Evolutionary conservation across 2,113 vertebrate genomes (phyloP).

Genomic region (Hydrochoerus hydrochaeris): DNA sequence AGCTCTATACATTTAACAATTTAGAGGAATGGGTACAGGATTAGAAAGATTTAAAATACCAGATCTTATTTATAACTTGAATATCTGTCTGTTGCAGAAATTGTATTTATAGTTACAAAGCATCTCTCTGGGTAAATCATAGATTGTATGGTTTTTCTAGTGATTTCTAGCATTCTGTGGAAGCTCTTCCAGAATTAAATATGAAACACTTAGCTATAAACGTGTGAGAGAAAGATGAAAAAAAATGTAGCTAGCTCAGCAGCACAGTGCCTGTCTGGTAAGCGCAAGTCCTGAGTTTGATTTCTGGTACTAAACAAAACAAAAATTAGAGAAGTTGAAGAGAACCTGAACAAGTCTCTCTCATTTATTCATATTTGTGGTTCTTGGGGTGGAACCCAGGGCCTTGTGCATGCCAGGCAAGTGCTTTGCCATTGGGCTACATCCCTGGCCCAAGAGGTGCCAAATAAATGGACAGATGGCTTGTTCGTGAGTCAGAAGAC

Average conservation of each 20-base stretch:
- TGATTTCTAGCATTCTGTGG: neutral
- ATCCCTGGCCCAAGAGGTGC: neutral
- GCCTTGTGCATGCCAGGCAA: neutral
- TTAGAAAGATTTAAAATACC: neutral
- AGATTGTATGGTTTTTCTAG: neutral
- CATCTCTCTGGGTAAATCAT: neutral
- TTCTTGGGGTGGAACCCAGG: neutral
- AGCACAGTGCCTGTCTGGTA: no score
- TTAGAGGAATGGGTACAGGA: neutral
- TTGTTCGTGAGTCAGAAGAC: neutral
- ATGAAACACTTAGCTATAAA: neutral
- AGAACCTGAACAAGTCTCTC: neutral
- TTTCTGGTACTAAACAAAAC: no score
- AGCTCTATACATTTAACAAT: neutral
- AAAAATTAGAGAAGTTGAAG: neutral
- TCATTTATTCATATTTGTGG: neutral
- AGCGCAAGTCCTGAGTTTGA: no score
- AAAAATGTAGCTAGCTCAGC: neutral
- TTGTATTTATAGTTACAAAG: neutral
- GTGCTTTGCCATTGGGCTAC: neutral
- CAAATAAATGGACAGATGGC: neutral
- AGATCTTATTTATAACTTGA: neutral
- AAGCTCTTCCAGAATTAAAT: neutral
- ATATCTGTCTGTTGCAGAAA: neutral
- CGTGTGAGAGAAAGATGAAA: neutral